phyloP scores from a whole-genome alignment of 2,888 invertebrate species.

The Scaptomyza reducta region DNA sequence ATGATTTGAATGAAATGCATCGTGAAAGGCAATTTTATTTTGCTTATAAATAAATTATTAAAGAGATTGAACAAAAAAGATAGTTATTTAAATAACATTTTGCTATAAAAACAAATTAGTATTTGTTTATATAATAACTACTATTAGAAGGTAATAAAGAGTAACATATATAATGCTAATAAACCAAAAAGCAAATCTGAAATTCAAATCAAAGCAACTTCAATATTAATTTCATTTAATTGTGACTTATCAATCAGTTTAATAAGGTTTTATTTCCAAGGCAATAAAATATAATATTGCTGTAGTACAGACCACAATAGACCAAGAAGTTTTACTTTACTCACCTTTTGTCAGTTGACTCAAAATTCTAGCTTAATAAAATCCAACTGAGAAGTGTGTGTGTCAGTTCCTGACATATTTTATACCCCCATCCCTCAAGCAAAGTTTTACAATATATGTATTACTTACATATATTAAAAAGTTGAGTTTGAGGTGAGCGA shows the following conservation, averaged over 20 bases:
- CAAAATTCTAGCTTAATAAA: neutral
- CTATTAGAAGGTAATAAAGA: no score
- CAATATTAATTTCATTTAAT: no score
- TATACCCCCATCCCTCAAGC: neutral
- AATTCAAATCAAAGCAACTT: neutral
- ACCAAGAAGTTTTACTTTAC: neutral
- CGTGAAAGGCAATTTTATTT: conserved; percentile 3
- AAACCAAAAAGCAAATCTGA: neutral
- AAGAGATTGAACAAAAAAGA: neutral
- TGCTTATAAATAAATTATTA: neutral
- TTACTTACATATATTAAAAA: neutral
- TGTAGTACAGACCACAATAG: no score
- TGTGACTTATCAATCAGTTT: no score
- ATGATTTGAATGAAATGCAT: conserved; percentile 13
- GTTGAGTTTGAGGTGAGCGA: neutral
- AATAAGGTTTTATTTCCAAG: no score
- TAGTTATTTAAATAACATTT: no score
- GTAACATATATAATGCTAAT: no score
- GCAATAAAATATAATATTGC: no score
- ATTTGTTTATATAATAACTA: no score
- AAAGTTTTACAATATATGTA: neutral
- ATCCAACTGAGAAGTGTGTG: neutral
- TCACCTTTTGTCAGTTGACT: neutral
- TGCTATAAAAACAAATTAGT: no score
- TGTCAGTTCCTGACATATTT: neutral